These are phyloP conservation scores for Lithobates sylvaticus DNA, from an alignment of 2,797 vertebrate genomes.

Conservation along the genomic window DNA sequence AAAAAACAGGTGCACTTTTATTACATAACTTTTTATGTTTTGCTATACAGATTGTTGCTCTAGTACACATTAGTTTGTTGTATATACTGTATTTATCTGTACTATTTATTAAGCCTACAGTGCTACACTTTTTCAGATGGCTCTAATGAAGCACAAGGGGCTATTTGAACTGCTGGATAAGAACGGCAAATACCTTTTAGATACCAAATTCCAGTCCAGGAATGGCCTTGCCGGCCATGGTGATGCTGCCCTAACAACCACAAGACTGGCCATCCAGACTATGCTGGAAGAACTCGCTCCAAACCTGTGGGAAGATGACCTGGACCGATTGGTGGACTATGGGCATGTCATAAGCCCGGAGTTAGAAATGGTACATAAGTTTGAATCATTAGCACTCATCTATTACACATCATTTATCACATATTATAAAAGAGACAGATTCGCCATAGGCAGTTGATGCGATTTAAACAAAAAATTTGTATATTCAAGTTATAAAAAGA, in stretches of 20 bases:
- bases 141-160: conserved; percentile 84
- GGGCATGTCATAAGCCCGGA: conserved; percentile 85
- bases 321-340: conserved; percentile 85
- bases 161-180: conserved; percentile 82
- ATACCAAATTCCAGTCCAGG: conserved; percentile 81
- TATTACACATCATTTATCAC: no score
- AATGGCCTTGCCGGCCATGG: conserved; percentile 20
- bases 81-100: no score
- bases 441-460: no score
- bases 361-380: conserved; percentile 81
- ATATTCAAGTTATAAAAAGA: no score
- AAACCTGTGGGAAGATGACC: conserved; percentile 86
- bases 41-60: no score
- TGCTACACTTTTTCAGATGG: conserved; percentile 77
- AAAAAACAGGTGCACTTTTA: no score
- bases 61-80: no score
- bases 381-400: background rate
- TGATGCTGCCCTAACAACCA: conserved; percentile 74
- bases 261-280: conserved; percentile 80
- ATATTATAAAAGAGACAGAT: no score
- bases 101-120: background rate
- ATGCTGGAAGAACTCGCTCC: conserved; percentile 87
- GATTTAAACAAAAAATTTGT: no score
- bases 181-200: conserved; percentile 77
- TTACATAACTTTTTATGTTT: no score